Base-by-base conservation (phyloP, 2,888 invertebrate species). In the Cheilosia urbana region DNA sequence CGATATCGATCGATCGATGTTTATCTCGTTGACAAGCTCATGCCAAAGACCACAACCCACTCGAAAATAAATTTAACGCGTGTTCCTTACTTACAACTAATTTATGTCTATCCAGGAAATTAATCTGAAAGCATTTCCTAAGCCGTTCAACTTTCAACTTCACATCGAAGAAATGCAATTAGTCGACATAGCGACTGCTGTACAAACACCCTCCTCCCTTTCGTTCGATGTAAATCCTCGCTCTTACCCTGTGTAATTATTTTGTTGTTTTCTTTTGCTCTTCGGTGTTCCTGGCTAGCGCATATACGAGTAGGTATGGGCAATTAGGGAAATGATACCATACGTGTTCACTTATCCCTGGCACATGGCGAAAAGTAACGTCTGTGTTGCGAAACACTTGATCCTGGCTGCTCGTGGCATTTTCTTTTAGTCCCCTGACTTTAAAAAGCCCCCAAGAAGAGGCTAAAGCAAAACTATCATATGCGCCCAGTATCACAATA, bases 91-190 rank as follows among this genome's bases (percentile, higher is more conserved):
- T 27, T 37, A 37, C 13, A 37, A 62, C 51, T 75, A 83, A 83
- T 73, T 73, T 69, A 75, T 79, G 78, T 77, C 79, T 73, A 73
- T 62, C 57, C 68, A 83, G 83, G 79, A 73, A 73, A 79, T 83
- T 72, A 78, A 57, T 42, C 83, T 55, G 7, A 57, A 68, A 69
- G 79, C 66, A 76, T 76, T 80, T 84, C 80, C 75, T 71, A 53
- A 84, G 60, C 69, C 71, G 57, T 80, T 71, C 65, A 84, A 71
- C 69, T 78, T 69, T 83, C 77, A 66, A 72, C 79, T 73, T 63
- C 55, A 66, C 45, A 63, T 57, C 55, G 72, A 73, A 72, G 68
- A 78, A 83, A 78, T 78, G 60, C 78, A 83, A 83, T 83, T 78
- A 78, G 65, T 42, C 19, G 37, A 42, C 66, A 68, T 27, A 24